Base-by-base conservation (phyloP, 92 coral and sea anemone species). In the Palythoa grandiflora region DNA sequence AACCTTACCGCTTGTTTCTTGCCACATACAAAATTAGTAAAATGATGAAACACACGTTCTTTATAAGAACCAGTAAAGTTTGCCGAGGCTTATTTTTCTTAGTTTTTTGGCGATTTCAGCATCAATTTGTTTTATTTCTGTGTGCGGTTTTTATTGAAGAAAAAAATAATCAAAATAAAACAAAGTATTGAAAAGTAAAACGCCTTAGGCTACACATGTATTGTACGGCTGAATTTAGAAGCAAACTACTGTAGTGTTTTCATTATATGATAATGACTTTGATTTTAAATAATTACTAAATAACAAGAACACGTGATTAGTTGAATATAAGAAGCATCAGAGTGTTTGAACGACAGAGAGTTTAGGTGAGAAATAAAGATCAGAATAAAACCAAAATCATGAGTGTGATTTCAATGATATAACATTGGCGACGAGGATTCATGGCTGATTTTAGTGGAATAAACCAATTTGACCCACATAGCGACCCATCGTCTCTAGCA, bases 381-480 rank as follows among this genome's bases (percentile, higher is more conserved):
- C 70, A 61, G 70, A 40, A 40, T 2, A 40, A 5, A 40, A 40
- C 47, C 47, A 40, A 40, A 40, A 2, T 40, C 28, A 40, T 40
- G 20, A 68, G 11, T 2, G 47, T 70, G 44, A 70, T 70, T 70
- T 16, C 74, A 70, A 70, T 36, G 47, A 70, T 70, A 70, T 28
- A 36, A 70, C 39, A 70, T 68, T 83, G 77, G 87, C 87, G 77
- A 83, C 78, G 75, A 83, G 87, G 87, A 83, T 83, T 53, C 37
- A 83, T 61, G 72, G 44, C 53, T 37, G 59, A 61, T 83, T 20
- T 54, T 16, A 54, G 81, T 76, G 88, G 80, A 35, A 84, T 84
- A 36, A 60, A 21, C 40, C 88, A 72, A 21, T 84, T 84, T 50
- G 63, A 73, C 11, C 88, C 88, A 28, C 88, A 84, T 37, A 54